phyloP scores from a whole-genome alignment of 2,797 vertebrate species.

The Betta splendens region DNA sequence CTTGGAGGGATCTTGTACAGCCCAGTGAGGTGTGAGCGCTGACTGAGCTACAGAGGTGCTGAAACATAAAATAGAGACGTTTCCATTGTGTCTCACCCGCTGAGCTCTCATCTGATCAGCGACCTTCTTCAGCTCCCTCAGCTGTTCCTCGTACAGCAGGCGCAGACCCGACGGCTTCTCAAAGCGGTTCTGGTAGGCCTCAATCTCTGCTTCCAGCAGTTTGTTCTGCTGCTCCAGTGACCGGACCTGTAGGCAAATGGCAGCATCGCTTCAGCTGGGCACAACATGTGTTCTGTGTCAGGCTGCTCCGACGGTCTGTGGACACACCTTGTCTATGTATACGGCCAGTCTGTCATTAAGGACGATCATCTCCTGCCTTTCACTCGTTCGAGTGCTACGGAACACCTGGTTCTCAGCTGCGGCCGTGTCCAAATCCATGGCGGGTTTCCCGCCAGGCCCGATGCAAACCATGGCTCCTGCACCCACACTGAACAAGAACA shows the following conservation, averaged over 20 bases:
- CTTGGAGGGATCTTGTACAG: slow-evolving; percentile 41
- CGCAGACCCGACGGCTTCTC: slow-evolving; percentile 70
- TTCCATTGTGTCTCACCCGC: slow-evolving; percentile 59
- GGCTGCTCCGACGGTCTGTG: slow-evolving; percentile 3
- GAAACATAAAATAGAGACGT: slow-evolving; percentile 19
- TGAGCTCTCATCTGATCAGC: slow-evolving; percentile 79
- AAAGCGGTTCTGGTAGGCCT: slow-evolving; percentile 71
- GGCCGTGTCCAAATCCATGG: slow-evolving; percentile 75
- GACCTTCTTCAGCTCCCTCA: slow-evolving; percentile 74
- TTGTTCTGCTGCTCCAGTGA: slow-evolving; percentile 78
- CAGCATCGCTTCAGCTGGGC: slow-evolving; percentile 8
- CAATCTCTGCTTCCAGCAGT: slow-evolving; percentile 71
- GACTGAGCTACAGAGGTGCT: slow-evolving; percentile 27
- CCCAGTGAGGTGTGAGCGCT: slow-evolving; percentile 57
- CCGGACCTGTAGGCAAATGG: slow-evolving; percentile 69
- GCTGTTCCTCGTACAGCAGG: slow-evolving; percentile 75
- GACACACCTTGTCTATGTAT: slow-evolving; percentile 80
- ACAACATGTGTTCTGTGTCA: slow-evolving; percentile 9
- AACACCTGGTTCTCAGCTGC: slow-evolving; percentile 79
- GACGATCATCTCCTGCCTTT: slow-evolving; percentile 77
- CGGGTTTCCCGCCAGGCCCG: slow-evolving; percentile 58
- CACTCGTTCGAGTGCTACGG: slow-evolving; percentile 68
- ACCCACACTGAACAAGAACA: slow-evolving; percentile 58
- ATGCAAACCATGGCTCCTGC: slow-evolving; percentile 68
- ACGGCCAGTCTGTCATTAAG: slow-evolving; percentile 82